Evolutionary conservation across 2,113 vertebrate genomes (phyloP).

Genomic region (Amphiprion ocellaris): DNA sequence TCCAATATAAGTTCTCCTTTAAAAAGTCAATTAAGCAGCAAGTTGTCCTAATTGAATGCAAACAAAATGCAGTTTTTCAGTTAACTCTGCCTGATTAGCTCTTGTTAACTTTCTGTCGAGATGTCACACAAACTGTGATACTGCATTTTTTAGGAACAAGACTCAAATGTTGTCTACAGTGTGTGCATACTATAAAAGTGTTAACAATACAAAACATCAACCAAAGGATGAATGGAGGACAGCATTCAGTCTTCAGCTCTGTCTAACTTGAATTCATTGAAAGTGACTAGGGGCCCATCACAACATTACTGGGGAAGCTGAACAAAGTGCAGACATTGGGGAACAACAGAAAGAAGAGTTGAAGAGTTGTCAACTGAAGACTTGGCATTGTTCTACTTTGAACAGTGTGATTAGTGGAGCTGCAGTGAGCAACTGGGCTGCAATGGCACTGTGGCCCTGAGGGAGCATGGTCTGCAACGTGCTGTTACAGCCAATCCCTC

Average conservation of each 20-base stretch:
- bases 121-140: background rate
- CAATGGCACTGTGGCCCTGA: constrained; percentile 25
- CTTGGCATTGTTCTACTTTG: background rate
- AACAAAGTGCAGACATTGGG: background rate
- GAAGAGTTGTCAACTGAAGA: background rate
- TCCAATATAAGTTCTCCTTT: background rate
- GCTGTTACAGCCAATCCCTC: constrained; percentile 45
- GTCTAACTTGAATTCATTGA: background rate
- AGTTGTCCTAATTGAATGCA: background rate
- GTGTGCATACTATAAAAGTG: no score
- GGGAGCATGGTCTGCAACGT: constrained; percentile 14
- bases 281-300: background rate
- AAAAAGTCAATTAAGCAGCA: background rate
- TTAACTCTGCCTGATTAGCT: background rate
- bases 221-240: background rate
- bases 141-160: no score
- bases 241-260: background rate
- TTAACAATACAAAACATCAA: no score
- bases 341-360: background rate
- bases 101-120: background rate
- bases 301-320: background rate
- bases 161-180: no score
- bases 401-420: constrained; percentile 7
- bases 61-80: background rate
- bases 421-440: constrained; percentile 23